A percentile compares a stretch with the other conserved stretches of the same genome.
Conservation (phyloP, 2,888 invertebrate species). For the Eulithis prunata region DNA sequence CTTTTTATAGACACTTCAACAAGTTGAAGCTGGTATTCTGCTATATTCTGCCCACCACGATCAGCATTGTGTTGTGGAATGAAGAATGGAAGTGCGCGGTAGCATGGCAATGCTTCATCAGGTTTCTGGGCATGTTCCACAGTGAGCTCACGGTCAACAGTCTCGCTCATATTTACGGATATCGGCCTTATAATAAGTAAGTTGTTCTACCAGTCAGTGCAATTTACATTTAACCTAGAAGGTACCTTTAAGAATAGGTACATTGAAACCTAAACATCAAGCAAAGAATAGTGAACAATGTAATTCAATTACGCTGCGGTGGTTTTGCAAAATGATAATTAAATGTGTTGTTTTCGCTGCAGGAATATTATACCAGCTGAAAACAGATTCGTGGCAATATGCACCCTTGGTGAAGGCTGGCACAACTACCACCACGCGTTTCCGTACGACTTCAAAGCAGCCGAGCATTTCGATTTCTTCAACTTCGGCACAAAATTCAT, state of each 20-base stretch:
- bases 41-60: conserved; percentile 88
- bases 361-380: conserved; percentile 86
- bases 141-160: conserved; percentile 95
- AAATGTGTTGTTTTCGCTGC: conserved; percentile 44
- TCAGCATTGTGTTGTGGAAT: conserved; percentile 89
- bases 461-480: conserved; percentile 80
- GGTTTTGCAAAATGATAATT: too few species aligned
- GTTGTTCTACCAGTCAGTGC: conserved; percentile 31
- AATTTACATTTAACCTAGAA: too few species aligned
- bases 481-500: conserved; percentile 72
- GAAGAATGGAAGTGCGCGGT: conserved; percentile 88
- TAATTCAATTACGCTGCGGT: too few species aligned
- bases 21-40: conserved; percentile 87
- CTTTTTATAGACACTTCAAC: conserved; percentile 84
- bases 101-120: conserved; percentile 88
- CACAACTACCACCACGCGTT: conserved; percentile 92
- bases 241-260: too few species aligned
- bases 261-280: too few species aligned
- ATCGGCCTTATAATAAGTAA: conserved; percentile 77
- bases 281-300: too few species aligned
- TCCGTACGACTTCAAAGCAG: conserved; percentile 87
- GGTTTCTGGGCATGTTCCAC: conserved; percentile 91
- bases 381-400: conserved; percentile 85
- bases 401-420: conserved; percentile 88
- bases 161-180: conserved; percentile 91